Evolutionary conservation across 2,113 vertebrate species (phyloP), one percentile per base, ranked within the genome.

Genomic region (Hirundichthys speculiger): DNA sequence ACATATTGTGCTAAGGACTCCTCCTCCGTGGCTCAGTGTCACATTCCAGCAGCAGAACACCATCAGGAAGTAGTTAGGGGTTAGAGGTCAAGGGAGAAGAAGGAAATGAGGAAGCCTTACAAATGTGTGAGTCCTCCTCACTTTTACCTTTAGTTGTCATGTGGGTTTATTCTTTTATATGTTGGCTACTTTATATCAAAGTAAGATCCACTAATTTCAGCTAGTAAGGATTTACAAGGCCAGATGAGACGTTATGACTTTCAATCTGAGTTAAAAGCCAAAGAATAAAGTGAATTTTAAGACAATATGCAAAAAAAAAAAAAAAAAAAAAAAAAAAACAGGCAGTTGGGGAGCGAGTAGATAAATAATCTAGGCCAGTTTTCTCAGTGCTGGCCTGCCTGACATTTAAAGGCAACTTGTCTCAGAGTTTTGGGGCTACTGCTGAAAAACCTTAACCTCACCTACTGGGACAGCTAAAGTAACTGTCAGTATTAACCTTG

Each of bases 71-170:
- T 76, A 71, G 74, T 82, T 74, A 48, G 50, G 75, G 72, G 69
- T 77, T 10, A 73, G 18, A 75, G 73, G 79, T 85, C 69, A 77
- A 64, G 59, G 65, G 47, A 75, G 53, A 71, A 46, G 39, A 38
- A 68, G 77, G 69, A 86, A 84, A 83, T 77, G 60, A 80, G 65
- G 70, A 69, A 65, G 67, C 48, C 84, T 67, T 73, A 53, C 47
- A 22, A 53, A 54, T 3, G 47, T 50, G 18, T 15, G 22, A 45
- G 25, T 58, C 47, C 27, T 48, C 14, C 18, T 6, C n/a, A 25
- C 19, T 27, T 64, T 13, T 53, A 3, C 7, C 2, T 64, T 43
- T 45, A 45, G 10, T 62, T 20, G 9, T 48, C 2, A 8, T 19
- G 50, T 45, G 30, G 45, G 15, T 54, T 53, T 8, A 27, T 57